These are phyloP conservation scores for Panthera leo DNA, from an alignment of 2,113 vertebrate genomes.

Conservation along the genomic window DNA sequence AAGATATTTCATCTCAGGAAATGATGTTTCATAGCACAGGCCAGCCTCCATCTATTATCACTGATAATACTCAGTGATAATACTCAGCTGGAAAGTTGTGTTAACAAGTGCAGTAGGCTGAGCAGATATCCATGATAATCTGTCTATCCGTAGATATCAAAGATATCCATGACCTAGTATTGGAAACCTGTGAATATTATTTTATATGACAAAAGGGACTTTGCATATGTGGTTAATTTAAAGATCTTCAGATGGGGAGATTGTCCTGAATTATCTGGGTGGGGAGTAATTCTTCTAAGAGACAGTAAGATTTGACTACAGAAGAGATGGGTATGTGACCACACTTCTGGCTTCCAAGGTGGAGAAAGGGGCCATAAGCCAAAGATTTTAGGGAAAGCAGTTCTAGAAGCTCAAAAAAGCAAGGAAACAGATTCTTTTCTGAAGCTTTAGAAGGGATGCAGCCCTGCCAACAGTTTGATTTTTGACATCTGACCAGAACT, in stretches of 20 bases:
- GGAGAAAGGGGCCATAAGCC: background rate
- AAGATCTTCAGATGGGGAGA: background rate
- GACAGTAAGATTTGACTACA: background rate
- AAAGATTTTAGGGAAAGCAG: background rate
- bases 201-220: background rate
- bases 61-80: background rate
- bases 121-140: background rate
- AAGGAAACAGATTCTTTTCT: background rate
- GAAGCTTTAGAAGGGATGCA: background rate
- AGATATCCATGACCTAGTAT: background rate
- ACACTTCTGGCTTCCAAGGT: background rate
- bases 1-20: background rate
- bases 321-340: background rate
- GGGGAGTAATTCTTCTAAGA: background rate
- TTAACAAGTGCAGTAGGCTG: background rate
- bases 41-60: background rate
- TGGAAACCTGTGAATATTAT: background rate
- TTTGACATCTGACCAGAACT: background rate
- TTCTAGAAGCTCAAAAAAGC: background rate
- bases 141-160: background rate
- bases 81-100: background rate
- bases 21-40: background rate
- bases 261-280: background rate
- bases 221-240: background rate
- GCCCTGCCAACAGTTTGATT: background rate